These are phyloP conservation scores for Chaetura pelagica DNA, from an alignment of 2,113 vertebrate genomes.

Conservation along the genomic window DNA sequence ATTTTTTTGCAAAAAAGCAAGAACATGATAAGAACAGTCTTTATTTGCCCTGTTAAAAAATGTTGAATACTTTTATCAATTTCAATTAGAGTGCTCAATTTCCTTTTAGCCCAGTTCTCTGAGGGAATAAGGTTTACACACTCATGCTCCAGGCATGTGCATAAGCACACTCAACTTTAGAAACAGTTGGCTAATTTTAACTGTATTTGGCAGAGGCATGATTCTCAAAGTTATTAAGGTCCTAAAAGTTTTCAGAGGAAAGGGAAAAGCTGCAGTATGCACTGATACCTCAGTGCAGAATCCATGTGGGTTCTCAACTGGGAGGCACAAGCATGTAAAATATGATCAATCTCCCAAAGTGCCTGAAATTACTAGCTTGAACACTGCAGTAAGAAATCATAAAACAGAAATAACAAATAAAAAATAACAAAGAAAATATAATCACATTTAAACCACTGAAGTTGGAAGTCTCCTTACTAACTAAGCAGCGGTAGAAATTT, in stretches of 20 bases:
- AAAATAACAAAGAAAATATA: neutral
- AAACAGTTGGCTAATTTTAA: conserved; percentile 1
- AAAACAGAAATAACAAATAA: too few relatives aligned
- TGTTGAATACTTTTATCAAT: neutral
- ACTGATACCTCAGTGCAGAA: neutral
- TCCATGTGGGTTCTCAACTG: neutral
- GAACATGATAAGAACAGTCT: neutral
- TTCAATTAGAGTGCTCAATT: neutral
- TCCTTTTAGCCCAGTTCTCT: neutral
- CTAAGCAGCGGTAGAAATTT: neutral
- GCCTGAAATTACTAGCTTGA: neutral
- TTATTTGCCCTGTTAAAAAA: neutral
- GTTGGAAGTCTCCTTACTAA: neutral
- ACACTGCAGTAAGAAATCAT: neutral
- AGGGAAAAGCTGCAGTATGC: neutral
- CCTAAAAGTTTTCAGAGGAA: neutral
- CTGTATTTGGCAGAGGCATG: neutral
- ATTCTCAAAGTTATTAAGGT: neutral
- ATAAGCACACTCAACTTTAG: neutral
- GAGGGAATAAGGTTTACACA: neutral
- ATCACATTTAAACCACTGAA: neutral
- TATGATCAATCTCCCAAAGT: neutral
- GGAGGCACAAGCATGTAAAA: neutral
- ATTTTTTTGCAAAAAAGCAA: neutral
- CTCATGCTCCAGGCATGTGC: neutral